Conservation (phyloP, 2,797 vertebrate genomes). For the Tragelaphus oryx region DNA sequence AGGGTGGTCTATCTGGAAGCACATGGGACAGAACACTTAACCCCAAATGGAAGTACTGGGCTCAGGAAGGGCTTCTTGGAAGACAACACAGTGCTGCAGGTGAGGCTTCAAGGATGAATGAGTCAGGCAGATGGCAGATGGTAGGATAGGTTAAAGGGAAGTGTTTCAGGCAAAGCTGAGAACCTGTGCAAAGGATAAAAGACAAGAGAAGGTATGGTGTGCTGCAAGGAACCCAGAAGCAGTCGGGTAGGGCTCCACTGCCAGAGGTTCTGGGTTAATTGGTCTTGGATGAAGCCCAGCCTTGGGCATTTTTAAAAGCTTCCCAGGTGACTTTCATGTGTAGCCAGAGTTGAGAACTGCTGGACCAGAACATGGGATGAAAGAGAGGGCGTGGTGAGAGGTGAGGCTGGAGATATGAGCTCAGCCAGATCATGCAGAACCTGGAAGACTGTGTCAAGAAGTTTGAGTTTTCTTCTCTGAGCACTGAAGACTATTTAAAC, state of each 20-base stretch:
- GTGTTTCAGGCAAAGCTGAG: not conserved
- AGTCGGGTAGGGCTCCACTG: not conserved
- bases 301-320: constrained; percentile 17
- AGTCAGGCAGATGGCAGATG: not conserved
- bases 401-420: not conserved
- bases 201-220: not conserved
- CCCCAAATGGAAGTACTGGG: not conserved
- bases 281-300: not conserved
- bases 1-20: not conserved
- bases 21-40: not conserved
- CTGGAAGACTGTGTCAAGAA: not conserved
- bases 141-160: not conserved
- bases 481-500: not conserved
- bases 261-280: not conserved
- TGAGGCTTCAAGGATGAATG: not conserved
- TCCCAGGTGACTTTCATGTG: not conserved
- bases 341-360: not conserved
- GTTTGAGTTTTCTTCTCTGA: not conserved
- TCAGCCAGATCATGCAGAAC: not conserved
- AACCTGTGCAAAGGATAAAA: not conserved
- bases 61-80: not conserved
- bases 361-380: constrained; percentile 13
- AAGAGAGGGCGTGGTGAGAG: not conserved
- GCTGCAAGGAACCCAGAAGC: not conserved
- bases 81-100: not conserved